Conservation (phyloP, 1,140 invertebrate genomes). For the Orius laevigatus region DNA sequence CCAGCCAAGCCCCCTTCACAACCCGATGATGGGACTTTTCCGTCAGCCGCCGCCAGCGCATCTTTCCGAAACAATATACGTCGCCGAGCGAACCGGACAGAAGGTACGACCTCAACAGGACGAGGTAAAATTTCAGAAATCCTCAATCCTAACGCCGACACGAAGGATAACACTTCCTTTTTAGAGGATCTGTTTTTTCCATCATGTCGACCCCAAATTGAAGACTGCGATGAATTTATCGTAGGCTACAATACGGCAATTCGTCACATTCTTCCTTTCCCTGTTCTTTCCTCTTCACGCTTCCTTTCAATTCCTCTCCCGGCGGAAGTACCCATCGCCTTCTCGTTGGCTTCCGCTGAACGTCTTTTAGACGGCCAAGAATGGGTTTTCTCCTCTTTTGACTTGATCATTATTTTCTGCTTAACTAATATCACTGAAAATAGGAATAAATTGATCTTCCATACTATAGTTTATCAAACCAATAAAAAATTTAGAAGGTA, state of each 20-base stretch:
- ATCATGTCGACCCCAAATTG: background rate
- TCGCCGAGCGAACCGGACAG: slow-evolving; percentile 15
- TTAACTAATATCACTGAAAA: too few relatives aligned
- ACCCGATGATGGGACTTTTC: slow-evolving; percentile 11
- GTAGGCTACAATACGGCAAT: background rate
- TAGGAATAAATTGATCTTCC: too few relatives aligned
- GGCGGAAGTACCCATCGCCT: slow-evolving; percentile 8
- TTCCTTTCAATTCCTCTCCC: background rate
- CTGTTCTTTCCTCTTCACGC: background rate
- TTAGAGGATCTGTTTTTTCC: background rate
- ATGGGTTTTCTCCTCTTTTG: too few relatives aligned
- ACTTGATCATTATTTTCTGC: too few relatives aligned
- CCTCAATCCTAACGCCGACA: background rate
- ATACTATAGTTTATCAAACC: too few relatives aligned
- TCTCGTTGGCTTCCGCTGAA: slow-evolving; percentile 10
- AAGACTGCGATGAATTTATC: background rate
- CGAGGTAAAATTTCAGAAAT: too few relatives aligned
- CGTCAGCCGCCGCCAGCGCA: slow-evolving; percentile 17
- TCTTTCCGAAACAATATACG: slow-evolving; percentile 16
- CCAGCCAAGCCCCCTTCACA: slow-evolving; percentile 8
- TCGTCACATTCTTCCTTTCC: background rate
- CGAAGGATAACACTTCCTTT: background rate
- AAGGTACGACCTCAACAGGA: slow-evolving; percentile 1
- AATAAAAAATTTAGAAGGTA: too few relatives aligned
- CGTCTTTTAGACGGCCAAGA: background rate